Conservation (phyloP, 1,140 invertebrate genomes). For the Ctenoplectra terminalis region DNA sequence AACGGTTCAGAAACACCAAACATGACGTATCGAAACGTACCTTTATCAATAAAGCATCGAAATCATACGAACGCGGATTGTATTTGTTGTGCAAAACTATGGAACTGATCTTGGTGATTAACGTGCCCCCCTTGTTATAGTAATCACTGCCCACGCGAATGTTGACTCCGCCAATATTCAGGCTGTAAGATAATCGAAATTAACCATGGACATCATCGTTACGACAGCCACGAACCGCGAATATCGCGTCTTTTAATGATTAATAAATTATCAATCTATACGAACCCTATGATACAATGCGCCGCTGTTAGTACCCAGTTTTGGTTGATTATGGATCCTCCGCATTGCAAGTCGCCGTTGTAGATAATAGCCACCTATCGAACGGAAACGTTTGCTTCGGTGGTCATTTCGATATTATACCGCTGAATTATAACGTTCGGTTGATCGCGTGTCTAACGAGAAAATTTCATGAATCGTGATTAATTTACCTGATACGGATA, state of each 20-base stretch:
- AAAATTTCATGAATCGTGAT: neutral
- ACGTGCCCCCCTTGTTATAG: conserved; percentile 16
- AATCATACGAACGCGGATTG: conserved; percentile 76
- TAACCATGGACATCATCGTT: neutral
- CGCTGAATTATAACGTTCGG: neutral
- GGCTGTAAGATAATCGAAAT: neutral
- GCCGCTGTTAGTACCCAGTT: conserved; percentile 65
- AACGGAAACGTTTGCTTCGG: conserved; percentile 1
- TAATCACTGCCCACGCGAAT: conserved; percentile 53
- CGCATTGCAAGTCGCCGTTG: conserved; percentile 27
- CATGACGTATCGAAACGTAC: conserved; percentile 65
- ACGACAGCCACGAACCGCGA: neutral
- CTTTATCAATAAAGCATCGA: conserved; percentile 82
- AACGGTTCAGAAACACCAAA: too few species aligned
- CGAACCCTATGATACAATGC: conserved; percentile 58
- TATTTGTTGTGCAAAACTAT: conserved; percentile 75
- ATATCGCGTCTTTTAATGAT: neutral
- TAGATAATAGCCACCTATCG: conserved; percentile 56
- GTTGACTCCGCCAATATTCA: neutral
- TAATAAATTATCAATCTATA: conserved; percentile 1
- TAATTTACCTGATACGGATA: conserved; percentile 61
- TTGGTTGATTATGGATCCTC: conserved; percentile 60
- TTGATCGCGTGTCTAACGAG: neutral
- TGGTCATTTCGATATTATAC: conserved; percentile 1
- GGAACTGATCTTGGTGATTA: conserved; percentile 21